phyloP scores from a whole-genome alignment of 2,888 invertebrate genomes.

The Nemotelus nigrinus region DNA sequence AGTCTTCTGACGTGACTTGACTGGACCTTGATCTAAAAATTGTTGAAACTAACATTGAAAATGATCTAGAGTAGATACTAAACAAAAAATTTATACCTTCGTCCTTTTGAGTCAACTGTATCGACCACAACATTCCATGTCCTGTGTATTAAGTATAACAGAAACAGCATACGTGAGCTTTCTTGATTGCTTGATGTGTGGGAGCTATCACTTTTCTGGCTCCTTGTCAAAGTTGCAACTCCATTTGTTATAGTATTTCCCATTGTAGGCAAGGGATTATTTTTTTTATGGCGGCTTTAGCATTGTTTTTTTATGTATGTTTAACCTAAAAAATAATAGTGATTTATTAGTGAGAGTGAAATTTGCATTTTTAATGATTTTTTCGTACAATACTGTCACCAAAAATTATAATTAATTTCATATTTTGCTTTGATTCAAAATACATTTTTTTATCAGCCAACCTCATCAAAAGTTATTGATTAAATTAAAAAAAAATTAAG shows the following conservation, averaged over 20 bases:
- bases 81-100: constrained; percentile 63
- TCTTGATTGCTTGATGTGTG: constrained; percentile 57
- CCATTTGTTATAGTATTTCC: constrained; percentile 48
- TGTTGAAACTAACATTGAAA: constrained; percentile 1
- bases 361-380: background rate
- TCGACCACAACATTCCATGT: constrained; percentile 76
- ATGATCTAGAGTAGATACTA: constrained; percentile 32
- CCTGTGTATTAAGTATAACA: constrained; percentile 75
- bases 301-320: background rate
- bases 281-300: background rate
- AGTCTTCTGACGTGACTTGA: constrained; percentile 54
- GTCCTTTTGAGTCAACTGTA: constrained; percentile 68
- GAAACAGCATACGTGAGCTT: constrained; percentile 71
- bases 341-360: background rate
- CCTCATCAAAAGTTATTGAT: no score
- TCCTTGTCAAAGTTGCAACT: constrained; percentile 43
- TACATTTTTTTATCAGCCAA: no score
- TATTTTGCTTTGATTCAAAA: no score
- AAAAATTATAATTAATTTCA: no score
- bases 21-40: constrained; percentile 55
- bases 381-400: no score
- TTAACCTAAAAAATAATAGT: background rate
- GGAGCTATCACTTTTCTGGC: constrained; percentile 42
- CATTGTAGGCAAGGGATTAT: constrained; percentile 29
- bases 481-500: no score